Evolutionary conservation across 2,888 invertebrate genomes (phyloP).

Genomic region (Scelioninae gen. 2): DNA sequence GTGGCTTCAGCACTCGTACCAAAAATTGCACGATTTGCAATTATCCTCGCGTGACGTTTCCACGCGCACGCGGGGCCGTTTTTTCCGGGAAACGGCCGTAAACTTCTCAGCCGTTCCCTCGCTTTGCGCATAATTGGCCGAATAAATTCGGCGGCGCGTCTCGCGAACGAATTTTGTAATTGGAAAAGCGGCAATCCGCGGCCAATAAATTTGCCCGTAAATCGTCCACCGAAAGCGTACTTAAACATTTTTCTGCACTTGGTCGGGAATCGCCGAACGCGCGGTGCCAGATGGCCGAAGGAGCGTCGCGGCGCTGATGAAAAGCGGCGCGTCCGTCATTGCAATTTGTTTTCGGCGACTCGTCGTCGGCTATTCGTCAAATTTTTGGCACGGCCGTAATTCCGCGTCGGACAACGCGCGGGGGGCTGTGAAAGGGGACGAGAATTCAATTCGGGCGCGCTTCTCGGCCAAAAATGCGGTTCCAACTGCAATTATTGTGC

Average conservation of each 20-base stretch:
- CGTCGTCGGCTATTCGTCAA: slow-evolving; percentile 48
- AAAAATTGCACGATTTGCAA: too few relatives aligned
- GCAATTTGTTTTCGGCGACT: slow-evolving; percentile 57
- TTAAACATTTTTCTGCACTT: slow-evolving; percentile 38
- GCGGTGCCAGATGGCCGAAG: slow-evolving; percentile 29
- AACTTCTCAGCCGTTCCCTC: slow-evolving; percentile 5
- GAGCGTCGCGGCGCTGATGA: slow-evolving; percentile 41
- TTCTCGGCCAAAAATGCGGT: too few relatives aligned
- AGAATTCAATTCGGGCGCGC: too few relatives aligned
- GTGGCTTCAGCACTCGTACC: too few relatives aligned
- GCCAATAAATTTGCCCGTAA: slow-evolving; percentile 28
- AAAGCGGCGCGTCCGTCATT: slow-evolving; percentile 51
- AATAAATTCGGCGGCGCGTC: slow-evolving; percentile 13
- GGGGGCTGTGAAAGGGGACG: too few relatives aligned
- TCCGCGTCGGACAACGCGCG: not conserved
- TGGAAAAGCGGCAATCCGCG: slow-evolving; percentile 25
- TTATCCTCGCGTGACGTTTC: too few relatives aligned
- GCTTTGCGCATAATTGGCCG: slow-evolving; percentile 17
- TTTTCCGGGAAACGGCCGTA: not conserved
- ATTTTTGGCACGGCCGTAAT: slow-evolving; percentile 47
- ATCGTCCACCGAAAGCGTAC: slow-evolving; percentile 34
- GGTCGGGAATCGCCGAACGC: slow-evolving; percentile 17
- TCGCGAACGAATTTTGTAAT: slow-evolving; percentile 35
- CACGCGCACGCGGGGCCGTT: too few relatives aligned
- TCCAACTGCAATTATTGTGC: too few relatives aligned